Evolutionary conservation across 1,140 invertebrate genomes (phyloP), one percentile per base, ranked within the genome.

Genomic region (Camponotus pennsylvanicus): DNA sequence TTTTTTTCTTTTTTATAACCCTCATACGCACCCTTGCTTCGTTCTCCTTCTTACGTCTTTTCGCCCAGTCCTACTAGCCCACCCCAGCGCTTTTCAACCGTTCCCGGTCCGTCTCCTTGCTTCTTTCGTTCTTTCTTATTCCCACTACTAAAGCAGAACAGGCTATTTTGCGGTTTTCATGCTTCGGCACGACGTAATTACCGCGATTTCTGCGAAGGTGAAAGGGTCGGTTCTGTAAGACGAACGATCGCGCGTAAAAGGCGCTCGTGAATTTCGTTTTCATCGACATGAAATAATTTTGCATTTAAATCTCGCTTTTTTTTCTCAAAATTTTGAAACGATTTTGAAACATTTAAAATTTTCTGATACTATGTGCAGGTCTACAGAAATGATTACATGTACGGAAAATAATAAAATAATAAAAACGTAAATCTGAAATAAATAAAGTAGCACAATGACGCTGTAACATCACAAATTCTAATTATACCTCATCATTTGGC

Each of bases 101-200:
- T 6, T 18, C 13, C 45, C 40, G 9, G 18, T 32, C 42, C 5
- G 40, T 13, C 27, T 61, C 13, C 18, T 45, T 5, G 8, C 40
- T 27, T 52, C 3, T 52, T 18, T 52, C 49, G 49, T 52, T 52
- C 13, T 13, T 21, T 49, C 76, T 79, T 45, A 34, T 40, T 69
- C 18, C 4, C 6, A 21, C 13, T 5, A 75, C 55, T 42, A 57
- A 15, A 80, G 3, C 34, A 15, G 42, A 75, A 83, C 76, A 89
- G 78, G 34, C 87, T 78, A 76, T 89, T 89, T 85, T 55, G 75
- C 80, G 66, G 73, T 87, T 69, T 57, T 57, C 59, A 45, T 76
- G 42, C 52, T 49, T 83, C 34, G 27, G 37, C 45, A 32, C 34
- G 66, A 86, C n/a, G 55, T 86, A 90, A 88, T 91, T 91, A 90